Percentiles rank a stretch among this genome's conserved stretches.
phyloP scores from a whole-genome alignment of 2,113 vertebrate genomes.

The Laticauda laticaudata region DNA sequence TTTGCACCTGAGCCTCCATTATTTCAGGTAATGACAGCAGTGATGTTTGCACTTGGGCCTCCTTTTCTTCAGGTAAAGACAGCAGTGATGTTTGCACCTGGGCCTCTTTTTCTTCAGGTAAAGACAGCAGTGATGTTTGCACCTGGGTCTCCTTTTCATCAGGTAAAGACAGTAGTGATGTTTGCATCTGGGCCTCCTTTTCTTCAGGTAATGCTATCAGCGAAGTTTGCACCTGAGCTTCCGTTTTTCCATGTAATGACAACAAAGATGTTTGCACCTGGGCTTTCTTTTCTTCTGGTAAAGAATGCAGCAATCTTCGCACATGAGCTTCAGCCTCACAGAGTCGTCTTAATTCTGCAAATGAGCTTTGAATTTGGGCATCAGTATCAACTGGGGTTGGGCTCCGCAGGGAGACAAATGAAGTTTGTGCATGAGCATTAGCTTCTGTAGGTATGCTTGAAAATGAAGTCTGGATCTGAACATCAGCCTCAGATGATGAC shows the following conservation, averaged over 20 bases:
- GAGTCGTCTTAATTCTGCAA: not conserved
- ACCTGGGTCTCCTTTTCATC: not conserved
- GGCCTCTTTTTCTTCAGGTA: not conserved
- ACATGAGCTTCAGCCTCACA: not conserved
- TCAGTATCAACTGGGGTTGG: not conserved
- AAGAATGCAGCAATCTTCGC: not conserved
- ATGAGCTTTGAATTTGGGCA: not conserved
- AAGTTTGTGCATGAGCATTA: constrained; percentile 18
- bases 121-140: not conserved
- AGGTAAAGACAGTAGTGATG: not conserved
- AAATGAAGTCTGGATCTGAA: constrained; percentile 16
- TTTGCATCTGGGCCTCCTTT: not conserved
- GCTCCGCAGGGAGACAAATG: not conserved
- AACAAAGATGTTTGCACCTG: constrained; percentile 5
- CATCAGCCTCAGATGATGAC: constrained; percentile 1
- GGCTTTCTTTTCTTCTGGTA: not conserved
- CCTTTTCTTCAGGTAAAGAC: not conserved
- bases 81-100: constrained; percentile 6
- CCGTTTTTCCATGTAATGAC: not conserved
- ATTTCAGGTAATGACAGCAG: not conserved
- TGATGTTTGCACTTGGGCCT: constrained; percentile 2
- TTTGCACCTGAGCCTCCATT: not conserved
- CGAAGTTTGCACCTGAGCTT: not conserved
- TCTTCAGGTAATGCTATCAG: not conserved
- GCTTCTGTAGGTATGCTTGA: not conserved